These are phyloP conservation scores for Byasa hedistus DNA, from an alignment of 2,888 invertebrate genomes.

Conservation along the genomic window DNA sequence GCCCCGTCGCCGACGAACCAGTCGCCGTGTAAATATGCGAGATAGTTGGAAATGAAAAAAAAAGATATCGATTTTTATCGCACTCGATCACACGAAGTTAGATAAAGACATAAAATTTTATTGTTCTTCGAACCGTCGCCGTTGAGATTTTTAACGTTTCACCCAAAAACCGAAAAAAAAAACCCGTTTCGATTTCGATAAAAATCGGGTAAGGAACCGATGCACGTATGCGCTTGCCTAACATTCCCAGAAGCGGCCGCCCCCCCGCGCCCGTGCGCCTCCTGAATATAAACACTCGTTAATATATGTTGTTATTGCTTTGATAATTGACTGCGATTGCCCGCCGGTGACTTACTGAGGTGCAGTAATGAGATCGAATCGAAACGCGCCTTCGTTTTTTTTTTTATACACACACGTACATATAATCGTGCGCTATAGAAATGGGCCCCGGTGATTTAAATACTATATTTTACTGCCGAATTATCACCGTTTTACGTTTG, in stretches of 20 bases:
- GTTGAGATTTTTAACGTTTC: constrained; percentile 49
- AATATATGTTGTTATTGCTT: constrained; percentile 45
- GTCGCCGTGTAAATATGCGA: constrained; percentile 38
- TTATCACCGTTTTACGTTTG: constrained; percentile 25
- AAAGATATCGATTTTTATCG: constrained; percentile 45
- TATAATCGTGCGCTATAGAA: constrained; percentile 3
- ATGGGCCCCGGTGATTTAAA: constrained; percentile 24
- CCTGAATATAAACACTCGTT: constrained; percentile 47
- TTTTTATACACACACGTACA: background rate
- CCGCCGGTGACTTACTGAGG: constrained; percentile 38
- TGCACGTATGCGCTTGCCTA: constrained; percentile 43
- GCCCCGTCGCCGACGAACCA: background rate
- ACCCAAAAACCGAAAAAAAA: constrained; percentile 34
- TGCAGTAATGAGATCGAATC: constrained; percentile 36
- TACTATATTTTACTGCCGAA: constrained; percentile 27
- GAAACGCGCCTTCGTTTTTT: constrained; percentile 8
- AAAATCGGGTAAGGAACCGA: constrained; percentile 51
- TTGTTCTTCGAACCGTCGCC: constrained; percentile 51
- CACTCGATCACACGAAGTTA: constrained; percentile 44
- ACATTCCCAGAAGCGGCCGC: constrained; percentile 42
- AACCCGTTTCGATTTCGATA: constrained; percentile 52
- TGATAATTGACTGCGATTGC: constrained; percentile 45
- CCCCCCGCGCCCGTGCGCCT: constrained; percentile 22
- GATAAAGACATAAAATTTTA: constrained; percentile 63
- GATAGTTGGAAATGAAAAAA: constrained; percentile 1